Base-by-base conservation (phyloP, 2,888 invertebrate species). In the Rhopalosiphum nymphaeae region DNA sequence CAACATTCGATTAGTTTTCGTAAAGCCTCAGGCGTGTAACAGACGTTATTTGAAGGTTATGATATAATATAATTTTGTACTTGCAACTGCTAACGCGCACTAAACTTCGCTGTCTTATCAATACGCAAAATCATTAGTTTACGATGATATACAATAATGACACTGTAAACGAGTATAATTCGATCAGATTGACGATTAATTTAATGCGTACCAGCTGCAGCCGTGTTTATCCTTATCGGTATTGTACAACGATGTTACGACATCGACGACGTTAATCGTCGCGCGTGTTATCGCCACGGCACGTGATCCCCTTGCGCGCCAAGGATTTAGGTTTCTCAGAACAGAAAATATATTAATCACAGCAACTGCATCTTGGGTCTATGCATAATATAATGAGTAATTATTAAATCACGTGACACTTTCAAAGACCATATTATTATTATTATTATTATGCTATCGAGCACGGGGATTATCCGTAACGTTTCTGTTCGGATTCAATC, bases 331-430 rank as follows among this genome's bases (percentile, higher is more conserved):
- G 9, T 78, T 36, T 36, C 36, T 78, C 36, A 36, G 36, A 36
- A 78, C 78, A 78, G 36, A 78, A 78, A 78, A 25, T 78, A 36
- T 78, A 67, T 67, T 78, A 78, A 78, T 78, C 78, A 78, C 78
- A 21, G 78, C 36, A 67, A 2, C 36, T 78, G 36, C 36, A 78
- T 78, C 21, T 78, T 21, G 78, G 36, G 21, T 7, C 78, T 36
- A 21, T 9, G 78, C 21, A 36, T 78, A 78, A 78, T 36, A 36
- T 36, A 78, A 21, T 36, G 36, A 36, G 78, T 36, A 78, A 78
- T 78, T 78, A 78, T 78, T 36, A 78, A 21, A 78, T 10, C 21
- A 29, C 9, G 36, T 9, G 78, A 78, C 78, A 78, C 36, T 21
- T 78, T 36, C 2, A 1, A 36, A 78, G 21, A 36, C 36, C 78